Evolutionary conservation across 2,888 invertebrate species (phyloP), one percentile per base, ranked within the genome.

Genomic region (Plusia festucae): DNA sequence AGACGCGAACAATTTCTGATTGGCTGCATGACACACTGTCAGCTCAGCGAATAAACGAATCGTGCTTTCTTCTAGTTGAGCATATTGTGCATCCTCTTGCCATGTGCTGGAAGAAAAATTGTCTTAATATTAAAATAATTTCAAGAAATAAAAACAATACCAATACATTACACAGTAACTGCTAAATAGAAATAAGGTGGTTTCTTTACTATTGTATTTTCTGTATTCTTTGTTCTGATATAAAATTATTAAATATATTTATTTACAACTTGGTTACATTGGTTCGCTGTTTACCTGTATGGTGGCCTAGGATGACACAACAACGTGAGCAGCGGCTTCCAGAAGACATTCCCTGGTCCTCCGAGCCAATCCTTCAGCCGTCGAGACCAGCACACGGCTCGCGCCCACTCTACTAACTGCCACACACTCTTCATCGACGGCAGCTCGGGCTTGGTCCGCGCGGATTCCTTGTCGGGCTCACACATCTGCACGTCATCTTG

Each of bases 361-460:
- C 98, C 98, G 54, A 99, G 95, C 98, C 98, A 99, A 90, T 98
- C 98, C 77, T 98, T 97, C 95, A 98, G 97, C 73, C 96, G 95
- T 20, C 97, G 97, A 83, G 98, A 98, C 22, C 97, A 96, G 86
- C 98, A 97, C 66, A 98, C 96, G 72, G 97, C 97, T 0, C 97
- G 96, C 84, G 98, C 97, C 93, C 98, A 98, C 82, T 97, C 97
- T 68, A 99, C 96, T 58, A 98, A 96, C 68, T 88, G 87, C 73
- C 90, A 89, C 58, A 91, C 87, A 54, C 85, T 89, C 75, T 87
- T 87, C 93, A 93, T 90, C 1, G 90, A 87, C 22, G 88, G 86
- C 61, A 88, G 58, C 30, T 85, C 89, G 53, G 80, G 65, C 68
- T 84, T 87, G 0, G 68, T 57, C 66, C 76, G 71, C 22, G 57